Evolutionary conservation across 1,140 invertebrate genomes (phyloP).

Genomic region (Cryptotermes secundus): DNA sequence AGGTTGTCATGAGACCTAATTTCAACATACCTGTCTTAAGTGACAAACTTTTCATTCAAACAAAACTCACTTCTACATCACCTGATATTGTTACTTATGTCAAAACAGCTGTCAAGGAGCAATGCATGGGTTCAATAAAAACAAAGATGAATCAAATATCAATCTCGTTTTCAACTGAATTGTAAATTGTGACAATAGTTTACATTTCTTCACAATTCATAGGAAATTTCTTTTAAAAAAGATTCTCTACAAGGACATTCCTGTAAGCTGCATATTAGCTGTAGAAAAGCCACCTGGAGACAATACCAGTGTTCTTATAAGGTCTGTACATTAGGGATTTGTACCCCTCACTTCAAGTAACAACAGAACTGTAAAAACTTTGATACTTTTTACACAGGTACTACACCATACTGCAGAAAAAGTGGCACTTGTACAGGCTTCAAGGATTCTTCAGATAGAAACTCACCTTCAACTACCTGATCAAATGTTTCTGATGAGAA

Average conservation of each 20-base stretch:
- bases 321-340: not conserved
- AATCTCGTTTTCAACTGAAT: not conserved
- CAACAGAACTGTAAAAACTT: not conserved
- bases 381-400: slow-evolving; percentile 1
- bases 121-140: not conserved
- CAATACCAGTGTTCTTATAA: not conserved
- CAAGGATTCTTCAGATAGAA: not conserved
- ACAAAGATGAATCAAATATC: not conserved
- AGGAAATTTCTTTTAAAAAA: slow-evolving; percentile 9
- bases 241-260: slow-evolving; percentile 5
- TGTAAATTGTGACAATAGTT: slow-evolving; percentile 17
- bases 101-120: too few relatives aligned
- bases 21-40: too few relatives aligned
- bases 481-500: not conserved
- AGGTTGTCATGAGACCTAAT: too few relatives aligned
- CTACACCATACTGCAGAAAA: not conserved
- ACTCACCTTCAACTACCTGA: not conserved
- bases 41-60: too few relatives aligned
- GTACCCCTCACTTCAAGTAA: not conserved
- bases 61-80: too few relatives aligned
- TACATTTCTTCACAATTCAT: slow-evolving; percentile 10
- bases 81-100: too few relatives aligned
- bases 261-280: not conserved
- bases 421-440: not conserved
- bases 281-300: slow-evolving; percentile 15